Evolutionary conservation across 2,888 invertebrate genomes (phyloP).

Genomic region (Imbricaverruca yamaguchii): DNA sequence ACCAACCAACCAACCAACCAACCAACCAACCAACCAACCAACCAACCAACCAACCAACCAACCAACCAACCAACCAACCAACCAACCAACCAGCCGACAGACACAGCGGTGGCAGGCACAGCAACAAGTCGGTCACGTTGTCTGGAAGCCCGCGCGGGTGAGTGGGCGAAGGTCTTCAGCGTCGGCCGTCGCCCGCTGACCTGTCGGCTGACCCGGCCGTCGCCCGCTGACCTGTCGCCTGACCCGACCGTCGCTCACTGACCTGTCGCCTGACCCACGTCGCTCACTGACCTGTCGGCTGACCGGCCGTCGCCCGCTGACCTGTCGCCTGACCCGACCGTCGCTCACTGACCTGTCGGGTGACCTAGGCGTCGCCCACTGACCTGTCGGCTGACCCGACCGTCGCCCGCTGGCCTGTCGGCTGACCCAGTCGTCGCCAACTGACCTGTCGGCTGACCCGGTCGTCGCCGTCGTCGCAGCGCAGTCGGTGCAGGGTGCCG

Average conservation of each 20-base stretch:
- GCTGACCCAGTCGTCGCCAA: conserved; percentile 46
- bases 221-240: conserved; percentile 40
- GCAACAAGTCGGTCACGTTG: no score
- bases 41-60: no score
- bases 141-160: no score
- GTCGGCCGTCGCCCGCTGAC: conserved; percentile 38
- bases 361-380: conserved; percentile 44
- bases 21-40: no score
- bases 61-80: no score
- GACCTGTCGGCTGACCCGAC: conserved; percentile 25
- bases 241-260: conserved; percentile 42
- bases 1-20: no score
- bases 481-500: conserved; percentile 49
- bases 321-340: conserved; percentile 29
- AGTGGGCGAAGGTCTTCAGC: no score
- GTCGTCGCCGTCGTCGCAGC: conserved; percentile 34
- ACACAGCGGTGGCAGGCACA: no score
- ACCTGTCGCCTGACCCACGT: conserved; percentile 43
- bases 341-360: conserved; percentile 34
- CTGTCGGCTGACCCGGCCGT: conserved; percentile 26
- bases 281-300: conserved; percentile 39
- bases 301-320: conserved; percentile 42
- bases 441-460: conserved; percentile 43
- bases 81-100: no score
- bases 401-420: conserved; percentile 38